Percentiles rank a stretch among this genome's conserved stretches.
phyloP scores from a whole-genome alignment of 1,140 invertebrate genomes.

The Pinna nobilis region DNA sequence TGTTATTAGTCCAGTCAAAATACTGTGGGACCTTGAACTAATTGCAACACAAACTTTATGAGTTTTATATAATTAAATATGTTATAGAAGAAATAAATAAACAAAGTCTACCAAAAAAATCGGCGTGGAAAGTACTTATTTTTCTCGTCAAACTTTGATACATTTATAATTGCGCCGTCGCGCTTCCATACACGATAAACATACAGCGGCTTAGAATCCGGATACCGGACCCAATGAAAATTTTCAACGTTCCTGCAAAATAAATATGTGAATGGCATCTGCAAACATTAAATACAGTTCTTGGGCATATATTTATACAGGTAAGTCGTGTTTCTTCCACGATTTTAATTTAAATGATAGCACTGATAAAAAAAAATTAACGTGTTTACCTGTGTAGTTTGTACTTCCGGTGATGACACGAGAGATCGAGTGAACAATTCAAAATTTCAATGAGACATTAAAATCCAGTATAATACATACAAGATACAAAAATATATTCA shows the following conservation, averaged over 20 bases:
- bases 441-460: background rate
- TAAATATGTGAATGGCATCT: background rate
- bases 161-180: background rate
- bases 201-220: background rate
- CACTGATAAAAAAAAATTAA: background rate
- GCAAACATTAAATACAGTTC: background rate
- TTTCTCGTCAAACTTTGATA: background rate
- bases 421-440: background rate
- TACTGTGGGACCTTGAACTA: background rate
- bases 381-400: background rate
- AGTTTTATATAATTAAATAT: background rate
- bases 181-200: background rate
- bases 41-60: too few species aligned
- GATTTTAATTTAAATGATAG: background rate
- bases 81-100: background rate
- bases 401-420: background rate
- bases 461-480: background rate
- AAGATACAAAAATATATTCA: background rate
- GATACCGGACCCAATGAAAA: background rate
- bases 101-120: slow-evolving; percentile 1
- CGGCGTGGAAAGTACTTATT: background rate
- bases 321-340: background rate
- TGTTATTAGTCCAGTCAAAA: background rate
- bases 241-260: background rate
- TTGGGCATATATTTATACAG: slow-evolving; percentile 1